Conservation (phyloP, 2,888 invertebrate genomes). For the Elysia crispata region DNA sequence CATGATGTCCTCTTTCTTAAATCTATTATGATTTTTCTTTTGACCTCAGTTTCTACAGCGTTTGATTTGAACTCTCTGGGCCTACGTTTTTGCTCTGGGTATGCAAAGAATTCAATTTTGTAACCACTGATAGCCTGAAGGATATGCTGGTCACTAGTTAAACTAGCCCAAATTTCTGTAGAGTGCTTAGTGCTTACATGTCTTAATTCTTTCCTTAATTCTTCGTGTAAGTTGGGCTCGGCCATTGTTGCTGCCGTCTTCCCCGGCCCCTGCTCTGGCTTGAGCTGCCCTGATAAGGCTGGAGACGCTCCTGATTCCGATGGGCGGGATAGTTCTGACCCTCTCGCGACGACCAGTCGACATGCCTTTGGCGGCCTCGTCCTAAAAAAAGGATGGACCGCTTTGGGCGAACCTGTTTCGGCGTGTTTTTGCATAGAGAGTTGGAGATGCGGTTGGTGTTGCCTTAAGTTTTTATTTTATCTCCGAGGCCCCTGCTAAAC, state of each 20-base stretch:
- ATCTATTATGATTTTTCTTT: not conserved
- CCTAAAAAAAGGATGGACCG: not conserved
- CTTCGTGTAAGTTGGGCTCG: not conserved
- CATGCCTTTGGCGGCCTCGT: not conserved
- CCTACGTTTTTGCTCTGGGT: not conserved
- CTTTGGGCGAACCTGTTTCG: not conserved
- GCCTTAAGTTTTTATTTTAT: not conserved
- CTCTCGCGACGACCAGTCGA: not conserved
- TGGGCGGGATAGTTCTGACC: not conserved
- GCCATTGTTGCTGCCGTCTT: not conserved
- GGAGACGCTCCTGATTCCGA: not conserved
- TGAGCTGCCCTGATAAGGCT: too few relatives aligned
- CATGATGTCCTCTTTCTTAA: not conserved
- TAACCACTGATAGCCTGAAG: not conserved
- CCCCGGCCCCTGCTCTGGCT: not conserved
- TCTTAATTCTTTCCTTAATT: not conserved
- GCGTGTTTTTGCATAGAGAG: too few relatives aligned
- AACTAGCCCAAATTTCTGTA: too few relatives aligned
- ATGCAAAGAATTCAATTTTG: not conserved
- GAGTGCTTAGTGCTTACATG: too few relatives aligned
- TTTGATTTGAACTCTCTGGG: not conserved
- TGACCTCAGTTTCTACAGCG: not conserved
- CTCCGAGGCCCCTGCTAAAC: not conserved
- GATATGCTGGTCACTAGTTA: too few relatives aligned
- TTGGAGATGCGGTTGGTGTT: not conserved